Conservation (phyloP, 2,113 vertebrate genomes). For the Mesoclemmys tuberculata region DNA sequence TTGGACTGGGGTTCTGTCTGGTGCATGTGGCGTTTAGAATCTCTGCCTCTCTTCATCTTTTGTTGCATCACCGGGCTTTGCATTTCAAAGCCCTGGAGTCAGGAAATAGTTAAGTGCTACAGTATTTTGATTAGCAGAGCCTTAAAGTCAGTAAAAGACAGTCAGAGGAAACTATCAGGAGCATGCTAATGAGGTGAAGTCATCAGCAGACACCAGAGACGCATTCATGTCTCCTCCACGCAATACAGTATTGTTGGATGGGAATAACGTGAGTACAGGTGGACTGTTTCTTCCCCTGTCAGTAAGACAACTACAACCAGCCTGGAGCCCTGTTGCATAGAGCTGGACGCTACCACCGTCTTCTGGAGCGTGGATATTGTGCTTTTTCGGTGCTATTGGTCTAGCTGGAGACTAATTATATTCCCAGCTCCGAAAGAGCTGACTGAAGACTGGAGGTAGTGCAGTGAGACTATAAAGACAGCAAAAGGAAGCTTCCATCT, state of each 20-base stretch:
- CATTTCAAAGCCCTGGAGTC: neutral
- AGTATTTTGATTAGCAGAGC: conserved; percentile 77
- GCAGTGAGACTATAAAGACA: conserved; percentile 23
- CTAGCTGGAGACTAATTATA: conserved; percentile 51
- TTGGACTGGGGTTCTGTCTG: neutral
- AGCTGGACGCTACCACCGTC: neutral
- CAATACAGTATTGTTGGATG: conserved; percentile 1
- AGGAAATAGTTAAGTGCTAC: conserved; percentile 74
- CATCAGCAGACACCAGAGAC: conserved; percentile 65
- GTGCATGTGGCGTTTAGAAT: accelerated
- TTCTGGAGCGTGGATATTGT: conserved; percentile 26
- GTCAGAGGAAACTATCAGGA: conserved; percentile 71
- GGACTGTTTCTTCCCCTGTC: neutral
- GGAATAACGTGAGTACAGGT: conserved; percentile 55
- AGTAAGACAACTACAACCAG: neutral
- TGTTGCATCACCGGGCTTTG: neutral
- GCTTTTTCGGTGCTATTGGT: conserved; percentile 17
- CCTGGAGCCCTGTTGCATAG: neutral
- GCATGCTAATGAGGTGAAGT: conserved; percentile 78
- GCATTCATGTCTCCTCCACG: conserved; percentile 61
- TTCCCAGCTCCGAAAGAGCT: conserved; percentile 57
- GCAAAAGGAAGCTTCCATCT: conserved; percentile 41
- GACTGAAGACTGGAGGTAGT: conserved; percentile 43
- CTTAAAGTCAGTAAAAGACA: conserved; percentile 71
- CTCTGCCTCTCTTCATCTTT: accelerated